Base-by-base conservation (phyloP, 2,797 vertebrate genomes). In the Gymnoscopelus braueri region DNA sequence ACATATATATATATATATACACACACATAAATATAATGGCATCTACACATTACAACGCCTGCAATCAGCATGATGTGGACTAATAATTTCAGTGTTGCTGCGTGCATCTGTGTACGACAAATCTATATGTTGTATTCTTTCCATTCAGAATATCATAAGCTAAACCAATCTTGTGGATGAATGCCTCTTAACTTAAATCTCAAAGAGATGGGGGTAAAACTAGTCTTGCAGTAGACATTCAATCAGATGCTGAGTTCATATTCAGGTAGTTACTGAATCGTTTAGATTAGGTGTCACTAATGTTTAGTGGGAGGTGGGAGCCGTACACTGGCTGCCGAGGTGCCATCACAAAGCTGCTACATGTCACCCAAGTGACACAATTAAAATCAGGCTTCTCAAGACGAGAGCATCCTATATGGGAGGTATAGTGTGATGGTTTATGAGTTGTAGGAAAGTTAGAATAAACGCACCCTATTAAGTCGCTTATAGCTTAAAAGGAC, bases 201-300 rank as follows among this genome's bases (percentile, higher is more conserved):
- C 56, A 80, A 85, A 90, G 88, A 87, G 90, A 87, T 67, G 80
- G 50, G 67, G 84, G 67, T 78, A 82, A 85, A 92, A 78, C 91
- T 89, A 90, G 88, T 87, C 84, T 91, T 89, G 91, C 88, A 87
- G 69, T 73, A 89, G 89, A 92, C 91, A 91, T 90, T 90, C 88
- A 83, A 91, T 93, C 91, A 92, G 86, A 87, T 64, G 49, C 50
- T 5, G 80, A 80, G 85, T 74, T 89, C 80, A 87, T 90, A 85
- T 87, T 86, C 91, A 89, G 87, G 89, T 91, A 91, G 89, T 92
- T 92, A 91, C 91, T 92, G 91, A 92, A 79, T 92, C 91, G 93
- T 92, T 93, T 88, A 93, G 90, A 92, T 94, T 90, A 92, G 84
- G 87, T 91, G 90, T 92, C 91, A 91, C 88, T 91, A 86, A 88